Percentiles rank a stretch among this genome's conserved stretches.
phyloP scores from a whole-genome alignment of 2,888 invertebrate genomes.

The Bruchidius siliquastri region DNA sequence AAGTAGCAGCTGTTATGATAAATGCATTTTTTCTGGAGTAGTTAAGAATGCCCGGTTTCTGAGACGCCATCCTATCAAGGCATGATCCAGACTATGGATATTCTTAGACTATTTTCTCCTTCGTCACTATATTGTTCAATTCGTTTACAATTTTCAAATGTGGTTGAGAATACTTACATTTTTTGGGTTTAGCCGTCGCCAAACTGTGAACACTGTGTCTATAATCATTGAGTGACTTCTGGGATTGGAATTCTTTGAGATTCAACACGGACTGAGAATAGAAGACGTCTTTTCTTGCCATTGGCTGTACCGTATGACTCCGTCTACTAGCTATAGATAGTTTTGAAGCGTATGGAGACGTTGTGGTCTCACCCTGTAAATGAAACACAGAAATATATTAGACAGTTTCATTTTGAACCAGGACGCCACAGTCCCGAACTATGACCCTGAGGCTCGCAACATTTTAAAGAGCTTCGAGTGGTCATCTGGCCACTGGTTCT shows the following conservation, averaged over 20 bases:
- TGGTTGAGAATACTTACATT: neutral
- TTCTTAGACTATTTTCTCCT: no score
- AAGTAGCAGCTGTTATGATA: no score
- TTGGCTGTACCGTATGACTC: constrained; percentile 71
- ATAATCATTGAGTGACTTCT: constrained; percentile 84
- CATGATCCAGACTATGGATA: no score
- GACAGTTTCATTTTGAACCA: no score
- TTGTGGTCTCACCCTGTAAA: constrained; percentile 56
- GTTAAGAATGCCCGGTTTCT: no score
- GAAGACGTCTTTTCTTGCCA: constrained; percentile 95
- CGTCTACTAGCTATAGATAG: constrained; percentile 48
- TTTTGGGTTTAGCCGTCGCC: constrained; percentile 50
- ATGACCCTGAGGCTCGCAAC: no score
- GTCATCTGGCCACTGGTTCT: no score
- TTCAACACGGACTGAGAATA: constrained; percentile 93
- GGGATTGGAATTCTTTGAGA: constrained; percentile 88
- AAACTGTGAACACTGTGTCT: constrained; percentile 87
- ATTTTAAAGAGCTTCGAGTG: no score
- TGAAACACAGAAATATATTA: neutral
- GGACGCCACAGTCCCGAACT: no score
- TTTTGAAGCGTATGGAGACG: constrained; percentile 66
- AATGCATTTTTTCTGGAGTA: no score
- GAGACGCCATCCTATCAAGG: no score
- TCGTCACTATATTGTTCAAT: no score
- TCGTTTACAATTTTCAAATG: neutral